Conservation (phyloP, 37 sponge, comb jelly and placozoan genomes). For the Halichondria panicea region DNA sequence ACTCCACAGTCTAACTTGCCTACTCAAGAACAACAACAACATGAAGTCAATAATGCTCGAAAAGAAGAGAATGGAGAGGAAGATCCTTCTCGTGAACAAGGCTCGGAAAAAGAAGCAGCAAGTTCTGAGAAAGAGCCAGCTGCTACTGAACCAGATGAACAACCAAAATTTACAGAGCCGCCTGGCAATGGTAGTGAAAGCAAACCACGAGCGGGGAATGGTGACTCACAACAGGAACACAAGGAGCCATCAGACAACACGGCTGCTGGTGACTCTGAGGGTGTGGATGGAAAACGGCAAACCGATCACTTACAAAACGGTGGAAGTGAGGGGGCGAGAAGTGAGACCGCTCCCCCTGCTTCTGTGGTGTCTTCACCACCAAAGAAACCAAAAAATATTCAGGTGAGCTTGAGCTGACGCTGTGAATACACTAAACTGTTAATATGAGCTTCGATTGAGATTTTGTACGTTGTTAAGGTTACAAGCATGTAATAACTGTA, state of each 20-base stretch:
- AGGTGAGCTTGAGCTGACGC: constrained; percentile 3
- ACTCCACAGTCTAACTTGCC: neutral
- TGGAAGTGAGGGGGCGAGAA: constrained; percentile 4
- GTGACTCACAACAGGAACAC: neutral
- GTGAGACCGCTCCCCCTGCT: neutral
- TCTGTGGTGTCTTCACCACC: constrained; percentile 20
- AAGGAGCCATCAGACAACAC: neutral
- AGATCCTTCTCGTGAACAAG: neutral
- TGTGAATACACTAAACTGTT: neutral
- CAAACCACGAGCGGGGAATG: no score
- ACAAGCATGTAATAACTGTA: neutral
- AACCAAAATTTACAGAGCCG: neutral
- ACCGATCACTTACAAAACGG: constrained; percentile 22
- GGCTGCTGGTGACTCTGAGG: neutral
- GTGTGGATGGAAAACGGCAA: neutral
- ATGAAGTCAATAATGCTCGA: neutral
- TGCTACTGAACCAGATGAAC: neutral
- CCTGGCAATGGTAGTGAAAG: neutral
- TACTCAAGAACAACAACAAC: neutral
- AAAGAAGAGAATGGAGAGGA: neutral
- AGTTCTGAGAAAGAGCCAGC: neutral
- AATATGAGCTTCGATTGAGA: neutral
- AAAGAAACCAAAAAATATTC: constrained; percentile 22
- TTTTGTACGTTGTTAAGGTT: neutral
- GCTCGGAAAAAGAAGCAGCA: neutral